Conservation (phyloP, 2,113 vertebrate species). For the Globicephala melas region DNA sequence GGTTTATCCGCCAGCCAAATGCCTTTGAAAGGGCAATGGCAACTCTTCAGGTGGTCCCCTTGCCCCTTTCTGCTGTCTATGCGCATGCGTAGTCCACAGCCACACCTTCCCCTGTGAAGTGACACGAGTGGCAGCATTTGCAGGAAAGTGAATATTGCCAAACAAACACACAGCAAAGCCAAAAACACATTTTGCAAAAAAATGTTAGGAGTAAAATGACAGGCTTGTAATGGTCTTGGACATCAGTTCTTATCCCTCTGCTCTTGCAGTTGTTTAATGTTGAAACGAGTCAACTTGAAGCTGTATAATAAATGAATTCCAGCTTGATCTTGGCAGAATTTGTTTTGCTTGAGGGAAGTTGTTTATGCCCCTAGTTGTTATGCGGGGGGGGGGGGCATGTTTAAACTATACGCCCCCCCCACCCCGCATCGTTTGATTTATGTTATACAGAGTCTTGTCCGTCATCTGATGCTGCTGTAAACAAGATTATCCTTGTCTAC, state of each 20-base stretch:
- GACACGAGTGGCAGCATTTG: not conserved
- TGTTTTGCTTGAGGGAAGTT: conserved; percentile 72
- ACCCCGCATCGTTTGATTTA: conserved; percentile 62
- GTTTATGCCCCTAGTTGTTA: conserved; percentile 65
- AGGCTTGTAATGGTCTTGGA: not conserved
- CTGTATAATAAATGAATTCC: conserved; percentile 65
- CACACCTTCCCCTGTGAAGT: not conserved
- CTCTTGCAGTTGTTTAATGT: conserved; percentile 41
- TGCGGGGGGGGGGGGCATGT: too few species aligned
- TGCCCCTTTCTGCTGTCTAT: too few species aligned
- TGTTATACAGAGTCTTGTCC: conserved; percentile 75
- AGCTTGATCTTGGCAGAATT: conserved; percentile 63
- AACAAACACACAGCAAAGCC: not conserved
- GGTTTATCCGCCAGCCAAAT: not conserved
- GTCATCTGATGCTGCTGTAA: conserved; percentile 74
- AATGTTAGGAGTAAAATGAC: not conserved
- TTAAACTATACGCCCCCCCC: not conserved
- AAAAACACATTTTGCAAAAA: not conserved
- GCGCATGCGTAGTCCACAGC: rapidly evolving
- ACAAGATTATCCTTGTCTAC: conserved; percentile 75
- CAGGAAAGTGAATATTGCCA: not conserved
- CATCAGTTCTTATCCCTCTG: not conserved
- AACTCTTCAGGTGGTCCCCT: not conserved
- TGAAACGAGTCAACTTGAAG: not conserved
- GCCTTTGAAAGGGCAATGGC: not conserved